A percentile compares a stretch with the other conserved stretches of the same genome.
Conservation (phyloP, 2,113 vertebrate species). For the Peromyscus maniculatus region DNA sequence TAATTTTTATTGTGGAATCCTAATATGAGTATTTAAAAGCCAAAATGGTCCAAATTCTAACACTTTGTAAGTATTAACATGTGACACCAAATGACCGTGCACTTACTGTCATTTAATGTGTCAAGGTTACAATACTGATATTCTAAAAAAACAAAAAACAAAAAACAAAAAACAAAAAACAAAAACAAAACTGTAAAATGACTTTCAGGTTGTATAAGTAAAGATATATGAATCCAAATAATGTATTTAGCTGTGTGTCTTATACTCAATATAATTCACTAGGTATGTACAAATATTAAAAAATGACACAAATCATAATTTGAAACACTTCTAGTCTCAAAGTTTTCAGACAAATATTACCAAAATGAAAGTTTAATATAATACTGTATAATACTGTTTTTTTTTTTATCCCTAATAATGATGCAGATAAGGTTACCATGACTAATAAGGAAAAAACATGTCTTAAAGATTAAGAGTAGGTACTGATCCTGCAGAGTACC, state of each 20-base stretch:
- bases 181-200: background rate
- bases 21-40: background rate
- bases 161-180: too few relatives aligned
- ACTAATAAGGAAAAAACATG: background rate
- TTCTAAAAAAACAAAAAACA: too few relatives aligned
- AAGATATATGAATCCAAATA: background rate
- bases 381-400: background rate
- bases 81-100: accelerated
- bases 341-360: background rate
- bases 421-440: background rate
- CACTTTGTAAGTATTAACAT: too few relatives aligned
- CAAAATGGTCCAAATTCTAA: background rate
- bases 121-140: background rate
- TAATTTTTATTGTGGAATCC: background rate
- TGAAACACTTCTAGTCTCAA: background rate
- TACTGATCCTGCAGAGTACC: background rate
- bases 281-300: background rate
- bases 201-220: background rate
- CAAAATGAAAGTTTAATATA: background rate
- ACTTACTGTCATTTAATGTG: background rate
- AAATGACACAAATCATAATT: background rate
- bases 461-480: background rate
- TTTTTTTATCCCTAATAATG: background rate
- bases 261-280: background rate
- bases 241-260: background rate